Percentiles rank a stretch among this genome's conserved stretches.
Conservation (phyloP, 2,113 vertebrate genomes). For the Drymodes brunneopygia region DNA sequence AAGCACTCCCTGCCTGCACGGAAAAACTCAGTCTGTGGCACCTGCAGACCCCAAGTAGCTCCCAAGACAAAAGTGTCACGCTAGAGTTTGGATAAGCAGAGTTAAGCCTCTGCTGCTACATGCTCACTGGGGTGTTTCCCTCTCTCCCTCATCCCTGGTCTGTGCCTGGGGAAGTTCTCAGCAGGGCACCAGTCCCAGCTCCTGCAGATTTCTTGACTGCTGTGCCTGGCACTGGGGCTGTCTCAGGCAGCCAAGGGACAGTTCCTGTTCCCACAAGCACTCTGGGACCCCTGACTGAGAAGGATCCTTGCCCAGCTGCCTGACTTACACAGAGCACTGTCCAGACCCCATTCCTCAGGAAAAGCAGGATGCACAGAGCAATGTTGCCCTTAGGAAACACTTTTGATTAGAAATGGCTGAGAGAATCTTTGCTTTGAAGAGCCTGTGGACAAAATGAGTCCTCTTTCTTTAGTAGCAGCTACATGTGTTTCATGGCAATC, state of each 20-base stretch:
- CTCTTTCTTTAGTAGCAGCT: background rate
- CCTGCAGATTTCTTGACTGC: background rate
- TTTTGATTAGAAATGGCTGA: background rate
- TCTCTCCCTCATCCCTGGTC: background rate
- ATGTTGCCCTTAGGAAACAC: background rate
- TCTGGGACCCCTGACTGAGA: background rate
- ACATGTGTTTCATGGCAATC: accelerated
- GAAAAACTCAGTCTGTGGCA: background rate
- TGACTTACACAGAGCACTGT: background rate
- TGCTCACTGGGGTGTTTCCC: background rate
- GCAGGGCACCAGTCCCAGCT: background rate
- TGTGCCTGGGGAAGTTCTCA: background rate
- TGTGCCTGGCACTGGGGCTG: background rate
- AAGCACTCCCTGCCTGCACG: accelerated
- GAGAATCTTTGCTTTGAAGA: background rate
- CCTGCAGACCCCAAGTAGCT: background rate
- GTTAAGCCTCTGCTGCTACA: background rate
- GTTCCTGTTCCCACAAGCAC: background rate
- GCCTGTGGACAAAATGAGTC: background rate
- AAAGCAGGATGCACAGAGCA: background rate
- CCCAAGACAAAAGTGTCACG: background rate
- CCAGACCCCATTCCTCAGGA: background rate
- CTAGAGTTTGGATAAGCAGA: background rate
- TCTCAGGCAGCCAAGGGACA: accelerated
- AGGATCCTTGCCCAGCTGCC: background rate